Evolutionary conservation across 2,113 vertebrate genomes (phyloP).

Genomic region (Amazona guildingii): DNA sequence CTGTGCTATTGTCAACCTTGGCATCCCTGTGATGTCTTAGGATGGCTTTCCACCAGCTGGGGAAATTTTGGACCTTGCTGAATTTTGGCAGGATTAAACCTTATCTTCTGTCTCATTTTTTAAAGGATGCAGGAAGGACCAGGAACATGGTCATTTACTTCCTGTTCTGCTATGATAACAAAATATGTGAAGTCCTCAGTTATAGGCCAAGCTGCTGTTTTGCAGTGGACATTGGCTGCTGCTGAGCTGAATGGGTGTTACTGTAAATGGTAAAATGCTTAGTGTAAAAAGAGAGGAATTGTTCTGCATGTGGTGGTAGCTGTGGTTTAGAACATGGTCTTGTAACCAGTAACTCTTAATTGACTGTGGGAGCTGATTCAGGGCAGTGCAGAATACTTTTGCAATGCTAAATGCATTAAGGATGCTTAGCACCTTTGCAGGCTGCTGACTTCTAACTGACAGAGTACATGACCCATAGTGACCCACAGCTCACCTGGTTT

Average conservation of each 20-base stretch:
- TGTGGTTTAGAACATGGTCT: neutral
- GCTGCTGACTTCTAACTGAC: neutral
- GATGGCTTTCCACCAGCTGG: neutral
- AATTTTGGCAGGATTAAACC: neutral
- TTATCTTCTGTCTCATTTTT: neutral
- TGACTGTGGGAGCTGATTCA: neutral
- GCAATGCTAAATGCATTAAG: neutral
- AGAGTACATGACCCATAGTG: accelerated
- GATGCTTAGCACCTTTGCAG: neutral
- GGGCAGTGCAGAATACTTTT: neutral
- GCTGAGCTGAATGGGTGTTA: neutral
- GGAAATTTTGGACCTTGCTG: neutral
- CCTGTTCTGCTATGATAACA: neutral
- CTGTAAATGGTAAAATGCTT: neutral
- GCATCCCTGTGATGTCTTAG: neutral
- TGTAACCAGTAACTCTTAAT: neutral
- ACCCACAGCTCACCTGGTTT: neutral
- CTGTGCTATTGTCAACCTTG: neutral
- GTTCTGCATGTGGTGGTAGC: neutral
- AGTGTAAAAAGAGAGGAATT: neutral
- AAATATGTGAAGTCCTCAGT: neutral
- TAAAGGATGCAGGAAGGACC: neutral
- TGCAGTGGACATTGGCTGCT: neutral
- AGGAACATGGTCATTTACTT: neutral
- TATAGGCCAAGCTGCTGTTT: neutral